A percentile compares a stretch with the other conserved stretches of the same genome.
Evolutionary conservation across 2,113 vertebrate species (phyloP).

Genomic region (Anseranas semipalmata): DNA sequence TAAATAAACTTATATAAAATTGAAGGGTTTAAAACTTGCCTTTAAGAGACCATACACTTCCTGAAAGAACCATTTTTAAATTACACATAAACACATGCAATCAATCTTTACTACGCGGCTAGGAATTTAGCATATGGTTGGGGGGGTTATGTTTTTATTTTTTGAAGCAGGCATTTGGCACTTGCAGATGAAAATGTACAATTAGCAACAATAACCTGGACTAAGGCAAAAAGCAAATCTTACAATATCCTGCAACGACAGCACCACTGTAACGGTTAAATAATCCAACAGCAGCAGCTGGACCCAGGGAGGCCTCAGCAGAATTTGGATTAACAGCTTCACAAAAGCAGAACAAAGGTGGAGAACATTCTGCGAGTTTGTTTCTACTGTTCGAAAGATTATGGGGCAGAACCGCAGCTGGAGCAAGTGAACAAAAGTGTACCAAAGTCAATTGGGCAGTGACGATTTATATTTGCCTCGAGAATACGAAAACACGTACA

Average conservation of each 20-base stretch:
- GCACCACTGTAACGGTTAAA: not conserved
- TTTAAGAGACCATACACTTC: constrained; percentile 76
- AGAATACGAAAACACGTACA: not conserved
- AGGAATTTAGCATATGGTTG: constrained; percentile 46
- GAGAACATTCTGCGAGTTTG: not conserved
- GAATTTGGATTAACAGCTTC: not conserved
- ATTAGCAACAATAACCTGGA: not conserved
- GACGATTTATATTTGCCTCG: not conserved
- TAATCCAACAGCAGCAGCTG: not conserved
- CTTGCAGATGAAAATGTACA: constrained; percentile 19
- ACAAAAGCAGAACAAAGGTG: not conserved
- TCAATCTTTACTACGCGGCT: constrained; percentile 68
- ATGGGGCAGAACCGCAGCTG: not conserved
- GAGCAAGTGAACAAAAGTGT: not conserved
- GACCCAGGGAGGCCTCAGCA: not conserved
- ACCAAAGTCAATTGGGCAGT: not conserved
- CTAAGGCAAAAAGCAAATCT: not conserved
- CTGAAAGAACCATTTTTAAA: constrained; percentile 75
- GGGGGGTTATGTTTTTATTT: not conserved
- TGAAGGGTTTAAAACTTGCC: constrained; percentile 72
- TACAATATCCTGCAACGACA: not conserved
- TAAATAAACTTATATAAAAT: constrained; percentile 76
- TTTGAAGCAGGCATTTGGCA: constrained; percentile 18
- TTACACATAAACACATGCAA: constrained; percentile 74
- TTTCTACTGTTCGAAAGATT: constrained; percentile 1